Evolutionary conservation across 2,113 vertebrate genomes (phyloP), one percentile per base, ranked within the genome.

Genomic region (Calidris pygmaea): DNA sequence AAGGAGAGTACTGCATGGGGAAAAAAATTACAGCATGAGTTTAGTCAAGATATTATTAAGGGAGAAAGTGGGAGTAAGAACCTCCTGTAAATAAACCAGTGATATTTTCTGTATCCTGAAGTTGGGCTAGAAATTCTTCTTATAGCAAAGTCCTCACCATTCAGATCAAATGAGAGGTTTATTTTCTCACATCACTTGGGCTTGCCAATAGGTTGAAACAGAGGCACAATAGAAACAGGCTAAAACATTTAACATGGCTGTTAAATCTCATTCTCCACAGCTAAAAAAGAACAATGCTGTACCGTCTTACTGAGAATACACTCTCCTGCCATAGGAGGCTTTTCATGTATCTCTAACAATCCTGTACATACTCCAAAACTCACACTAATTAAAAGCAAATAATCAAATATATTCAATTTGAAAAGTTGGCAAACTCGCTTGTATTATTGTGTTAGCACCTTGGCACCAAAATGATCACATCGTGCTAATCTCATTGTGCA

Each of bases 341-440:
- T 98, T 98, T 97, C 96, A 22, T 96, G 97, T 97, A 98, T 98
- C 97, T 97, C 98, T 98, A 97, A 98, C 98, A 98, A 98, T 98
- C 98, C 98, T 98, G 98, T 98, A 98, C 98, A 97, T 98, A 98
- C 97, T 98, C 98, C 98, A 98, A 98, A 98, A 98, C 98, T 98
- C 98, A 98, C 98, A 98, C 98, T 98, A 98, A 98, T 98, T 98
- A 98, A 98, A 98, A 98, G 98, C 98, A 98, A 98, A 98, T 98
- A 98, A 98, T 98, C 98, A 98, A 98, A 98, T 98, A 98, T 97
- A 98, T 98, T 98, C 98, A 98, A 98, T 98, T 98, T 98, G 97
- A 98, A 98, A 98, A 98, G 98, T 98, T 98, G 98, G 98, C 98
- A 98, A 98, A 98, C 98, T 98, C 91, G 11, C 55, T 91, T 97